A percentile compares a stretch with the other conserved stretches of the same genome.
These are phyloP conservation scores for Odontothrips loti DNA, from an alignment of 2,888 invertebrate genomes.

Conservation along the genomic window DNA sequence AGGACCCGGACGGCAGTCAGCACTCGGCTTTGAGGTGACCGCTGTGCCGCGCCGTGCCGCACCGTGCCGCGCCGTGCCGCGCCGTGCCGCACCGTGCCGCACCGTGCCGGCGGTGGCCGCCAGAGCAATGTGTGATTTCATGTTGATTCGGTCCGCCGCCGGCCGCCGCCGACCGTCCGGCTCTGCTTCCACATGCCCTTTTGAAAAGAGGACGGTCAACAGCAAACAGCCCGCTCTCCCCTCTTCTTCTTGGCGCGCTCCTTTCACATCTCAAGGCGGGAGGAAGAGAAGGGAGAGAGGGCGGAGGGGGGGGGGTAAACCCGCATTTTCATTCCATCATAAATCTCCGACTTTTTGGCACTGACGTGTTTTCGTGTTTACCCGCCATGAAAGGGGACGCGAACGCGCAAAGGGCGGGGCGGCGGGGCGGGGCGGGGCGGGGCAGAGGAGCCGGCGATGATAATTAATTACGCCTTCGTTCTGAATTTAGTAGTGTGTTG, in stretches of 20 bases:
- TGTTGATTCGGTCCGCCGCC: too few relatives aligned
- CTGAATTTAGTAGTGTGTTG: background rate
- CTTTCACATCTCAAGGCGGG: too few relatives aligned
- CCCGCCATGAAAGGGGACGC: background rate
- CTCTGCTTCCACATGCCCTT: background rate
- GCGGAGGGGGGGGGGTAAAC: background rate
- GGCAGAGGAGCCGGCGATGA: background rate
- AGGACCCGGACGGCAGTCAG: too few relatives aligned
- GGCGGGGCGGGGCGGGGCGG: background rate
- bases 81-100: too few relatives aligned
- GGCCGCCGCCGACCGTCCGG: background rate
- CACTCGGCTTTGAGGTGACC: too few relatives aligned
- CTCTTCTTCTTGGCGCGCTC: too few relatives aligned
- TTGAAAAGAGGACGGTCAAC: too few relatives aligned
- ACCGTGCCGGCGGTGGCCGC: too few relatives aligned
- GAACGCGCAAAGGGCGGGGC: background rate
- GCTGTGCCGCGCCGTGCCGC: background rate
- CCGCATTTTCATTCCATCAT: background rate
- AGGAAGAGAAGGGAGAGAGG: too few relatives aligned
- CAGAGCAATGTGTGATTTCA: too few relatives aligned
- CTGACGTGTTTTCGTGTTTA: slow-evolving; percentile 18
- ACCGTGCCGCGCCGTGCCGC: background rate
- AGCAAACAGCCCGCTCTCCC: too few relatives aligned
- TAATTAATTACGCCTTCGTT: background rate
- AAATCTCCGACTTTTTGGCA: background rate